phyloP scores from a whole-genome alignment of 2,797 vertebrate genomes.

The Xiphorhynchus erythropygius region DNA sequence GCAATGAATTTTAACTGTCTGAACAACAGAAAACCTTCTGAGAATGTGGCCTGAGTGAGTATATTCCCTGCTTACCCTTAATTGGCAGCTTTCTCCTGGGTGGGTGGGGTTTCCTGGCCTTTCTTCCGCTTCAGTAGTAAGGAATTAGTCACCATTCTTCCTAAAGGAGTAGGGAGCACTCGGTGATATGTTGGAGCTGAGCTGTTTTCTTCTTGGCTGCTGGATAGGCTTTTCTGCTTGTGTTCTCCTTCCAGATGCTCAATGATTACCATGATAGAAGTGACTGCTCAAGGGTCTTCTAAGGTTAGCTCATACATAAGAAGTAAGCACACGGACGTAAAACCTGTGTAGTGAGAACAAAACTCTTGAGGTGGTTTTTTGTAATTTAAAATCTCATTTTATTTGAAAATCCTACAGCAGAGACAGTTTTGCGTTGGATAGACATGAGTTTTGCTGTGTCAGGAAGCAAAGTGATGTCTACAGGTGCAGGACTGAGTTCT shows the following conservation, averaged over 20 bases:
- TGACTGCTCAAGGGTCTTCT: not conserved
- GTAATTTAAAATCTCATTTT: not conserved
- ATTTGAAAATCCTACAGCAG: not conserved
- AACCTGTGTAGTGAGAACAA: not conserved
- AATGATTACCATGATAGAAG: not conserved
- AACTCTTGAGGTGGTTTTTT: not conserved
- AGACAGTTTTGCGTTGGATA: not conserved
- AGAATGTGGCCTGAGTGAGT: not conserved
- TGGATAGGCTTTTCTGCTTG: not conserved
- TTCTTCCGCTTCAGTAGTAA: not conserved
- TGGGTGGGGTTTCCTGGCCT: not conserved
- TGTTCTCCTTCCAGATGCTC: not conserved
- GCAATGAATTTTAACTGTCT: not conserved
- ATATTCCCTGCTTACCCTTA: not conserved
- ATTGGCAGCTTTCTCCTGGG: not conserved
- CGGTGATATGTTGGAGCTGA: not conserved
- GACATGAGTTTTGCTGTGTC: not conserved
- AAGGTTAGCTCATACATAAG: not conserved
- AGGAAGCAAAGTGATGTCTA: not conserved
- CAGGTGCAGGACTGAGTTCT: not conserved
- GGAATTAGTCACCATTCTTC: not conserved
- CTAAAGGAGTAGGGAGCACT: not conserved
- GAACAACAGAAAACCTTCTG: not conserved
- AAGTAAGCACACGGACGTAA: not conserved
- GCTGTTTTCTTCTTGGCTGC: not conserved